Conservation (phyloP, 2,888 invertebrate genomes). For the Ormyrus rosae region DNA sequence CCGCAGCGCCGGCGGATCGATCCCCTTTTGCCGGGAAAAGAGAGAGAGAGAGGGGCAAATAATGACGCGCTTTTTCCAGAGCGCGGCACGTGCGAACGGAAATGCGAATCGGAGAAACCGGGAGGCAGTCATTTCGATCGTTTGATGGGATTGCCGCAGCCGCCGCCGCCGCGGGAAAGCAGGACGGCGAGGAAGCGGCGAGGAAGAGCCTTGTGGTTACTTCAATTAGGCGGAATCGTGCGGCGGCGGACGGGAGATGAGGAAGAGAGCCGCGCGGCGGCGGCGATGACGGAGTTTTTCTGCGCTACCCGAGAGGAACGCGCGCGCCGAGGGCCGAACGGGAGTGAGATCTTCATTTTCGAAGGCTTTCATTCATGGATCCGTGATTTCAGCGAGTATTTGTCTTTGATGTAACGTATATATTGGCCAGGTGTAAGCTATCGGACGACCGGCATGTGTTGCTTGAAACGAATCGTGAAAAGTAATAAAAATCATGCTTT, state of each 20-base stretch:
- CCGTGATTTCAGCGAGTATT: too few species aligned
- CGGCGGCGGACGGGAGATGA: background rate
- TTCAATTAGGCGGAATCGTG: slow-evolving; percentile 74
- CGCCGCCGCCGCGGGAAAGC: background rate
- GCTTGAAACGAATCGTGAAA: too few species aligned
- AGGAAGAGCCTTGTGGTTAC: slow-evolving; percentile 73
- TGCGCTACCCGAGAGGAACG: background rate
- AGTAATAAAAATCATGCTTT: too few species aligned
- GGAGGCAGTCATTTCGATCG: slow-evolving; percentile 71
- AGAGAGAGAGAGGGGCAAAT: slow-evolving; percentile 6
- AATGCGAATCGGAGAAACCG: slow-evolving; percentile 66
- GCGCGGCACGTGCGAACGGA: slow-evolving; percentile 70
- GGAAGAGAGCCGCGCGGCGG: background rate
- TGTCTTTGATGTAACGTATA: too few species aligned
- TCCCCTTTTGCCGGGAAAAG: too few species aligned
- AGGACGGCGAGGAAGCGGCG: slow-evolving; percentile 46
- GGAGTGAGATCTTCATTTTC: too few species aligned
- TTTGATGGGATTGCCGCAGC: slow-evolving; percentile 68
- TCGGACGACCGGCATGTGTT: background rate
- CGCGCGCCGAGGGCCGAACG: too few species aligned
- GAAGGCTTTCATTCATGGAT: too few species aligned
- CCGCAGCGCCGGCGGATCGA: background rate
- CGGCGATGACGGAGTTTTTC: background rate
- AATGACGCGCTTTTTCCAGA: slow-evolving; percentile 25
- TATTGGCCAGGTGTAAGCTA: too few species aligned